A percentile compares a stretch with the other conserved stretches of the same genome.
These are phyloP conservation scores for Geotrypetes seraphini DNA, from an alignment of 2,797 vertebrate genomes.

Conservation along the genomic window DNA sequence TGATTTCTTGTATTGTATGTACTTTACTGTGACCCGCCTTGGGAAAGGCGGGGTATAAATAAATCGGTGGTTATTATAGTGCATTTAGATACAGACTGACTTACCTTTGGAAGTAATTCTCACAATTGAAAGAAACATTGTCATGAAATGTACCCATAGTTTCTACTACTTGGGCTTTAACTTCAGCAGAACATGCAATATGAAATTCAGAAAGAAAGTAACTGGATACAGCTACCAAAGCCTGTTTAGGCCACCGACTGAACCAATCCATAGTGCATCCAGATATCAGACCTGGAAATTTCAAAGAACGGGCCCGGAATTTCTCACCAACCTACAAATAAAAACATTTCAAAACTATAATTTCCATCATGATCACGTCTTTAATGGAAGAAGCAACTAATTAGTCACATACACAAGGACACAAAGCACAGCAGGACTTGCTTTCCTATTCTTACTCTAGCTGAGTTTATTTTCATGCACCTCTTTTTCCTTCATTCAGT, in stretches of 20 bases:
- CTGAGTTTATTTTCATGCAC: too few species aligned
- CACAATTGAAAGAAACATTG: constrained; percentile 54
- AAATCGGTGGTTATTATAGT: too few species aligned
- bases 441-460: too few species aligned
- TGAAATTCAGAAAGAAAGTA: constrained; percentile 48
- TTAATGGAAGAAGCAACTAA: too few species aligned
- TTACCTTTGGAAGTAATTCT: constrained; percentile 61
- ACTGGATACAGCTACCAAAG: constrained; percentile 50
- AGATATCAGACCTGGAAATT: constrained; percentile 61
- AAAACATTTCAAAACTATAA: neutral
- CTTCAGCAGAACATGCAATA: constrained; percentile 46
- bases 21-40: too few species aligned
- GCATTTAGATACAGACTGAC: neutral
- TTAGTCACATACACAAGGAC: too few species aligned
- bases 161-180: constrained; percentile 47
- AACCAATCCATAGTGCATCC: constrained; percentile 67
- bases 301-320: constrained; percentile 55
- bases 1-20: too few species aligned
- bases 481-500: too few species aligned
- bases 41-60: too few species aligned
- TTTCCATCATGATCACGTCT: too few species aligned
- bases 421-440: too few species aligned
- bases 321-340: constrained; percentile 52
- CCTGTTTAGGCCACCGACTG: constrained; percentile 54
- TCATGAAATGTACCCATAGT: constrained; percentile 58